Evolutionary conservation across 2,113 vertebrate species (phyloP), one percentile per base, ranked within the genome.

Genomic region (Corythornis vintsioides): DNA sequence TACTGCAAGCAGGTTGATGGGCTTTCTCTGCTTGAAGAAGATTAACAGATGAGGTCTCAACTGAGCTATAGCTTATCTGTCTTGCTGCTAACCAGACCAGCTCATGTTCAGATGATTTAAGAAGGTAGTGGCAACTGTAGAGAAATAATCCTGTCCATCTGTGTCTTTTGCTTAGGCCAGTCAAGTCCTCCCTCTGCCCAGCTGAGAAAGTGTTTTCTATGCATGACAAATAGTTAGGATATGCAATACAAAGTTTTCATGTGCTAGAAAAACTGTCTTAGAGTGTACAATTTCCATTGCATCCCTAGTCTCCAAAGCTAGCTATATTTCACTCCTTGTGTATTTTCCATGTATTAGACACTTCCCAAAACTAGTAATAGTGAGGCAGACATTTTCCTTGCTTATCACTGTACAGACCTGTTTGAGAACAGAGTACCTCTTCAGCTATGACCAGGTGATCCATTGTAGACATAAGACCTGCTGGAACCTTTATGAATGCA

Each of bases 151-250:
- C 2, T 11, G 9, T 61, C 56, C 26, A 7, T n/a, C 56, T 40
- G 3, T 83, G 42, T 66, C n/a, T 77, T 69, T 86, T 29, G 21
- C 20, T n/a, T 60, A 31, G 15, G 31, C 19, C 31, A 47, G 25
- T 87, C 4, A 5, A 84, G 31, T 63, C 24, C 5, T 74, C 15
- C 9, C 21, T 59, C 38, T 2, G 1, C 59, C 56, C 21, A 50
- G 7, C 10, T 64, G 33, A 3, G 7, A 24, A 63, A 53, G 10
- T 9, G 35, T 78, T 73, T 75, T 61, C 24, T 40, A 10, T 40
- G 8, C 0, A 0, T 31, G n/a, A 40, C 40, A 45, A 0, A 31
- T 73, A 78, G 21, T 7, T 28, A 21, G 19, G 12, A 45, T 56
- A 16, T 55, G 11, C 9, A 40, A 29, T 21, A 31, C 22, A 2